A percentile compares a stretch with the other conserved stretches of the same genome.
Evolutionary conservation across 2,888 invertebrate genomes (phyloP).

Genomic region (Lasioglossum marginatum): DNA sequence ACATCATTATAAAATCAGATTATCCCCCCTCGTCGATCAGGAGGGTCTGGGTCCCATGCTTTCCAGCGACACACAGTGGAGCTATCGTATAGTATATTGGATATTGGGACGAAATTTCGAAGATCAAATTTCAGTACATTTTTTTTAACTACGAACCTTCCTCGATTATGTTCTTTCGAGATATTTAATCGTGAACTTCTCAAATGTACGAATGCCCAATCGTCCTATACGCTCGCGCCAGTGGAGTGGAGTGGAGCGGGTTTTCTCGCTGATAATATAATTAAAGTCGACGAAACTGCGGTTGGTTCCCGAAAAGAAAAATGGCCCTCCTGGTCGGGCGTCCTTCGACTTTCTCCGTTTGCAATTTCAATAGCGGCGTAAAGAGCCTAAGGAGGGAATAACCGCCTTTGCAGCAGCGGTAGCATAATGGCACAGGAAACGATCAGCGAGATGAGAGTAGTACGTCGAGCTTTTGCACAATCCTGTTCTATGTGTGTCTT

Average conservation of each 20-base stretch:
- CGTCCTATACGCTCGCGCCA: neutral
- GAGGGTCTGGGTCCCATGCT: neutral
- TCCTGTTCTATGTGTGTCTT: conserved; percentile 57
- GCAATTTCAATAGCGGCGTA: conserved; percentile 67
- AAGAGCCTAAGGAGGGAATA: conserved; percentile 50
- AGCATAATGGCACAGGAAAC: conserved; percentile 69
- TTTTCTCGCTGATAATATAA: neutral
- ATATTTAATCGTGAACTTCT: too few relatives aligned
- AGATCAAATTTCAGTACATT: too few relatives aligned
- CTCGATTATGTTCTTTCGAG: neutral
- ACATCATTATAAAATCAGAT: neutral
- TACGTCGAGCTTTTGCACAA: conserved; percentile 67
- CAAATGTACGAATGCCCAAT: neutral
- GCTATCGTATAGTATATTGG: neutral
- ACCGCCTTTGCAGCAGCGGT: conserved; percentile 53
- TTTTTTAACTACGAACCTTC: neutral
- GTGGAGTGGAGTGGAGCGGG: neutral
- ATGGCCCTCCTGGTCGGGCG: conserved; percentile 26
- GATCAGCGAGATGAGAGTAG: conserved; percentile 67
- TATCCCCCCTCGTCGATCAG: neutral
- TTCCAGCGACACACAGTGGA: neutral
- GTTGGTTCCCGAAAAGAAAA: neutral
- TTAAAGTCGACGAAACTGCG: neutral
- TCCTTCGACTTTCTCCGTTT: conserved; percentile 67
- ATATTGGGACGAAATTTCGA: neutral